Conservation (phyloP, 2,797 vertebrate species). For the Pangasius larnaudii region DNA sequence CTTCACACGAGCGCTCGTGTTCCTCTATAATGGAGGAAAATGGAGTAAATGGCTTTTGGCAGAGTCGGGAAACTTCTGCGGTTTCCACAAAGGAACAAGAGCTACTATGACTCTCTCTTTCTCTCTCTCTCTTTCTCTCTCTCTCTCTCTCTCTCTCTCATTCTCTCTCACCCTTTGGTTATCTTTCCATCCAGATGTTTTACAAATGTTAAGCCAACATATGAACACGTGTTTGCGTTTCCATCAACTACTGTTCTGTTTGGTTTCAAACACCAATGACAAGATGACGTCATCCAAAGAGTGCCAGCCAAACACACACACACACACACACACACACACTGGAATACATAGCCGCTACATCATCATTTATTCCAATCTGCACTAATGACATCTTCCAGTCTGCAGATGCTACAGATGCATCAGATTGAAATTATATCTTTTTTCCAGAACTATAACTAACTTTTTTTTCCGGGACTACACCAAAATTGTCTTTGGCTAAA, state of each 20-base stretch:
- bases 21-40: constrained; percentile 16
- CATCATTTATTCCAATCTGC: constrained; percentile 11
- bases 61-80: constrained; percentile 7
- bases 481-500: constrained; percentile 8
- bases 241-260: background rate
- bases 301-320: background rate
- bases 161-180: background rate
- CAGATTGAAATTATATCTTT: constrained; percentile 5
- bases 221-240: background rate
- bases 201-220: background rate
- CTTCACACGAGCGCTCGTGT: constrained; percentile 6
- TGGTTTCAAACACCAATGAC: constrained; percentile 4
- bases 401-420: constrained; percentile 9
- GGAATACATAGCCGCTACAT: background rate
- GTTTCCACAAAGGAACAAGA: constrained; percentile 6
- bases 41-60: constrained; percentile 8
- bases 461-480: background rate
- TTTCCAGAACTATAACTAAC: background rate
- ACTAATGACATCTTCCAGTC: constrained; percentile 13
- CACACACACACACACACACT: background rate
- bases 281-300: constrained; percentile 12
- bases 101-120: background rate
- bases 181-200: constrained; percentile 5
- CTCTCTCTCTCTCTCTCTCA: background rate
- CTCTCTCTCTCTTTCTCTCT: background rate